Evolutionary conservation across 2,113 vertebrate genomes (phyloP), one percentile per base, ranked within the genome.

Genomic region (Machaerirhynchus nigripectus): DNA sequence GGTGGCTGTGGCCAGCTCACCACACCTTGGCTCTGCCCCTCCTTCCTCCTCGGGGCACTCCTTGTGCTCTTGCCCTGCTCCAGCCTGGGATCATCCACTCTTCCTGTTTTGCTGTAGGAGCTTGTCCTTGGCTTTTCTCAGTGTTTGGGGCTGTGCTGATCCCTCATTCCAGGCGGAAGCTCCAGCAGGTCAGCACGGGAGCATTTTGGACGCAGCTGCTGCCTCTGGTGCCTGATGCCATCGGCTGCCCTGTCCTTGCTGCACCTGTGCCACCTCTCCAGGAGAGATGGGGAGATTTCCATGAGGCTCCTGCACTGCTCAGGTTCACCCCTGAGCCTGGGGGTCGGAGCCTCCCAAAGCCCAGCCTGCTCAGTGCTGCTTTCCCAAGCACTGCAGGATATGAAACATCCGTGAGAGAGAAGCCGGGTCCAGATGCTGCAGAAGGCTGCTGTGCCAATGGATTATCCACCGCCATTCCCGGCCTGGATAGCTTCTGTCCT

Each of bases 291-390:
- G 20, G 60, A 42, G 5, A 13, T 69, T 56, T n/a, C 70, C 40
- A 6, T 3, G 40, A 28, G 40, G 9, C 42, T 67, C 64, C 55
- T 2, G 5, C 15, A 1, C 16, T 5, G 31, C 7, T 53, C 53
- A 31, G 8, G 22, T 64, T 68, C 23, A 13, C 8, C 44, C 49
- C 33, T 33, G 31, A 61, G 53, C 56, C 2, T 0, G 55, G 33
- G 55, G 82, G 10, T 6, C 4, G 5, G 24, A 73, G 16, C 49
- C 50, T 87, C 26, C 50, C 39, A 40, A 53, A 16, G 7, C 40
- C 1, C 1, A 65, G 14, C 63, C 59, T 4, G 3, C 69, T 74
- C 47, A 0, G 1, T 9, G 39, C 9, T 15, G 46, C 53, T 71
- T 79, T 50, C 79, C 26, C 13, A 14, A 35, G 73, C 49, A 1